A percentile compares a stretch with the other conserved stretches of the same genome.
These are phyloP conservation scores for Ectropis crepuscularia DNA, from an alignment of 2,888 invertebrate genomes.

Conservation along the genomic window DNA sequence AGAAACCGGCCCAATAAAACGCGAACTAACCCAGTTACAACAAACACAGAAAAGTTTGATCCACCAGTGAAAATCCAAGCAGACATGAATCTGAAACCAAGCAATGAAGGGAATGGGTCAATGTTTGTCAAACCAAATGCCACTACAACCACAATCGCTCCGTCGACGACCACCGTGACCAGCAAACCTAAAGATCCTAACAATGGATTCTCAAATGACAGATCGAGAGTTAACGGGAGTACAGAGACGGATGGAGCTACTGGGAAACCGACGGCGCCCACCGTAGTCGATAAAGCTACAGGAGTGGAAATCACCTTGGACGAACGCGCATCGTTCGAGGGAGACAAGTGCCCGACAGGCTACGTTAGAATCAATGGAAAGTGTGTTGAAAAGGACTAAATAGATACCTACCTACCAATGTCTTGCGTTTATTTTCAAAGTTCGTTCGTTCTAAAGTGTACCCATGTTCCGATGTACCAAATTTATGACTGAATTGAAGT, in stretches of 20 bases:
- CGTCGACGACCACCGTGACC: neutral
- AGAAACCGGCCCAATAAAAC: constrained; percentile 19
- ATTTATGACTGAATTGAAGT: no score
- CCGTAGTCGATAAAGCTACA: constrained; percentile 32
- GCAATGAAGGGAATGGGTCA: neutral
- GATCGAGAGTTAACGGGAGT: constrained; percentile 14
- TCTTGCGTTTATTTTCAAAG: neutral
- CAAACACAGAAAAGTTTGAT: neutral
- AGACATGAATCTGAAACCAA: constrained; percentile 1
- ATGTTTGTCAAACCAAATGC: constrained; percentile 1
- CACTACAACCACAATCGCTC: neutral
- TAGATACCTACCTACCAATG: neutral
- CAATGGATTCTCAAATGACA: constrained; percentile 4
- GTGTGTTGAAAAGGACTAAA: constrained; percentile 55
- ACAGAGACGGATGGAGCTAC: constrained; percentile 20
- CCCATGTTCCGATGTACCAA: no score
- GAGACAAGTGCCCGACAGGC: constrained; percentile 62
- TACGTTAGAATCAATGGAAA: constrained; percentile 57
- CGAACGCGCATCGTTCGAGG: constrained; percentile 60
- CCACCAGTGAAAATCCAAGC: constrained; percentile 1
- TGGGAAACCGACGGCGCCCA: constrained; percentile 37
- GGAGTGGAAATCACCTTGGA: constrained; percentile 49
- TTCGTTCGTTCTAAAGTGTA: no score
- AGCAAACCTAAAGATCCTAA: constrained; percentile 1
- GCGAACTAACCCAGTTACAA: neutral